These are phyloP conservation scores for Caenorhabditis afra DNA, from an alignment of 2,888 invertebrate genomes.

Conservation along the genomic window DNA sequence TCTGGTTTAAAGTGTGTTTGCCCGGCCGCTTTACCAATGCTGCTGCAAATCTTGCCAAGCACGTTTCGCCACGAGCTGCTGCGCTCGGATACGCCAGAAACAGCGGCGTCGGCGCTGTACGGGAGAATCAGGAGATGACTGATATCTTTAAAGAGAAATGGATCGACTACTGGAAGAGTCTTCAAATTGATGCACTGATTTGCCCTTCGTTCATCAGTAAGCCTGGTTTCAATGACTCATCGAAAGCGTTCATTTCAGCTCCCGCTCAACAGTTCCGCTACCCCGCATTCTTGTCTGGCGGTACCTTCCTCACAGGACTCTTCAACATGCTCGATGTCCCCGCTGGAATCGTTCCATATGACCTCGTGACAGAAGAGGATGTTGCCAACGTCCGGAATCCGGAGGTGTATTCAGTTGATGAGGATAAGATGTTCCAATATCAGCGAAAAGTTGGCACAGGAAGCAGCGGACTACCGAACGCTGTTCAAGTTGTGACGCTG, in stretches of 20 bases:
- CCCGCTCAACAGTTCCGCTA: conserved; percentile 76
- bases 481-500: conserved; percentile 73
- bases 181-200: conserved; percentile 80
- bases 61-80: conserved; percentile 18
- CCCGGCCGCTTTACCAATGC: conserved; percentile 62
- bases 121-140: conserved; percentile 72
- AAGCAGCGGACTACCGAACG: conserved; percentile 66
- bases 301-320: conserved; percentile 75
- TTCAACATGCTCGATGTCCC: conserved; percentile 81
- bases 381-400: conserved; percentile 67
- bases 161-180: conserved; percentile 65
- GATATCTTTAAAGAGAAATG: conserved; percentile 73
- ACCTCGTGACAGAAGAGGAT: conserved; percentile 71
- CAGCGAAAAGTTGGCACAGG: too few species aligned
- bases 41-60: too few species aligned
- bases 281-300: conserved; percentile 70
- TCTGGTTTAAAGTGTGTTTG: conserved; percentile 42
- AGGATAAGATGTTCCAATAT: too few species aligned
- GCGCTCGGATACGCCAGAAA: conserved; percentile 62
- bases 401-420: neutral
- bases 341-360: conserved; percentile 81
- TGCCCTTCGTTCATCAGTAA: conserved; percentile 80
- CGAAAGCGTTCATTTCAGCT: conserved; percentile 55
- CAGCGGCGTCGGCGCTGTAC: conserved; percentile 61
- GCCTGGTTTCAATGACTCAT: conserved; percentile 2